Conservation (phyloP, 2,113 vertebrate genomes). For the Perca schrenkii region DNA sequence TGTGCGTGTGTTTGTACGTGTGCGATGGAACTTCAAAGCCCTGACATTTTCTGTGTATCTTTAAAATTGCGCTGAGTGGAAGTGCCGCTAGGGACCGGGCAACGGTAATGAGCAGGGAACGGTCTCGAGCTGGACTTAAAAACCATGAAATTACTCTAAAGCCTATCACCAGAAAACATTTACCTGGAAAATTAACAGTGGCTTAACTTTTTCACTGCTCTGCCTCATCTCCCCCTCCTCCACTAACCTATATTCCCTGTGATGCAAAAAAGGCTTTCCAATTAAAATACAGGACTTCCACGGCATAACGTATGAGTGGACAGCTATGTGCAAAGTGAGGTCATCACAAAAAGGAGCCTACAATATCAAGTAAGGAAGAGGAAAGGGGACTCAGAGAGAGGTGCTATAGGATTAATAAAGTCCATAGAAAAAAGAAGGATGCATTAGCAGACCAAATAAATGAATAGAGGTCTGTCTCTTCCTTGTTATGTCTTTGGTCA, state of each 20-base stretch:
- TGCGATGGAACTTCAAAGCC: constrained; percentile 41
- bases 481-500: neutral
- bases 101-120: constrained; percentile 69
- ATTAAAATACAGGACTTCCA: constrained; percentile 58
- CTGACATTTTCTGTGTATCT: constrained; percentile 49
- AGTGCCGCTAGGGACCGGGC: constrained; percentile 44
- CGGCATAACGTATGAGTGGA: constrained; percentile 42
- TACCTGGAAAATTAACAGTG: constrained; percentile 79
- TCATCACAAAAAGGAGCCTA: constrained; percentile 18
- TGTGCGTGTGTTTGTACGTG: constrained; percentile 6
- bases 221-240: constrained; percentile 23
- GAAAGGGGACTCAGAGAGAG: neutral
- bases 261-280: constrained; percentile 41
- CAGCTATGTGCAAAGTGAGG: constrained; percentile 4
- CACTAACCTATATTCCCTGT: constrained; percentile 38
- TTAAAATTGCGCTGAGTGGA: constrained; percentile 50
- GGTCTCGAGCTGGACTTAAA: constrained; percentile 71
- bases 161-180: constrained; percentile 74
- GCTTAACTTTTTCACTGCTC: constrained; percentile 58
- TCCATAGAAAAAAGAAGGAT: neutral
- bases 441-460: constrained; percentile 7
- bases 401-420: too few relatives aligned
- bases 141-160: constrained; percentile 83
- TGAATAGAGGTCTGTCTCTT: constrained; percentile 13
- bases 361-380: constrained; percentile 22